Base-by-base conservation (phyloP, 2,113 vertebrate species). In the Antigone vipio region DNA sequence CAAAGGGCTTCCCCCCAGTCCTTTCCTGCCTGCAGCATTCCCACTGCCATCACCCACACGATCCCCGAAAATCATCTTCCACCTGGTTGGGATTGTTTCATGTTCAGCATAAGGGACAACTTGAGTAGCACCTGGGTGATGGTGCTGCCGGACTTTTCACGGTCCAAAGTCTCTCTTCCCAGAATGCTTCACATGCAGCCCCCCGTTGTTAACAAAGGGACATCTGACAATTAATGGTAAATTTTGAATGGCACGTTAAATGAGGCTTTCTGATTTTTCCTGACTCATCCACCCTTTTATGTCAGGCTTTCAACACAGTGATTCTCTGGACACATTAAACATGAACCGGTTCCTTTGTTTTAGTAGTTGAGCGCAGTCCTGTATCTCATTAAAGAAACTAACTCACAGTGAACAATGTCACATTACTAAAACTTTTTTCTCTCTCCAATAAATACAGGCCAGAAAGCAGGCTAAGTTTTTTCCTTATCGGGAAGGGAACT, bases 341-440 rank as follows among this genome's bases (percentile, higher is more conserved):
- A 91, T 82, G 66, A 85, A 91, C 75, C 72, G n/a, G 79, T 83
- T 66, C 66, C 50, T 85, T 90, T 95, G 80, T 77, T 93, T 68
- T 17, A 91, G 76, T 58, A 53, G 85, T 29, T 60, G 73, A 89
- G 49, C 24, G 17, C 73, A n/a, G 45, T 56, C 15, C 73, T 85
- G 49, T 72, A 49, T 78, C 69, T 87, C 72, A 42, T 62, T 92
- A 87, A 63, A 72, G 66, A 83, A 67, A n/a, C n/a, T n/a, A 73
- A 45, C 42, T 90, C 49, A 29, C 45, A 75, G 40, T 47, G 76
- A 92, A n/a, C 86, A 92, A 9, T 79, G 77, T 79, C 86, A 79
- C 42, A 21, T 73, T 60, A 45, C 56, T 87, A 13, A 68, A 91
- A 56, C 11, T 32, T 84, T 77, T 88, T 74, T 92, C 17, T 86